phyloP scores from a whole-genome alignment of 2,113 vertebrate species.

The Dermatemys mawii region DNA sequence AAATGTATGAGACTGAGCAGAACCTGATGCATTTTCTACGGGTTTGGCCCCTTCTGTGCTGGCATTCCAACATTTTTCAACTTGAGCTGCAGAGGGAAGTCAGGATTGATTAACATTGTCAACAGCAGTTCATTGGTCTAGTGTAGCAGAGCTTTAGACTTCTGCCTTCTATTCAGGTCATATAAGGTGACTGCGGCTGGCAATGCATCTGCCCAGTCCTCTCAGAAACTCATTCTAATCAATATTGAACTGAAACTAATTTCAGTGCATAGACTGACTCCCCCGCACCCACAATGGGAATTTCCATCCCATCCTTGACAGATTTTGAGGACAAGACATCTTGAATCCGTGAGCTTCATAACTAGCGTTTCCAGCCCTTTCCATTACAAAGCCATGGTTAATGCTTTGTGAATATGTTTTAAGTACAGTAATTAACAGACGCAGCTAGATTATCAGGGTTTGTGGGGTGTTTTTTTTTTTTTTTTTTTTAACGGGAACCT shows the following conservation, averaged over 20 bases:
- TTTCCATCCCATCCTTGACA: neutral
- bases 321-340: neutral
- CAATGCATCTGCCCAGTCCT: neutral
- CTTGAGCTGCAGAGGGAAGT: neutral
- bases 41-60: neutral
- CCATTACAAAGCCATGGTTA: neutral
- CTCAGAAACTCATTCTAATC: slow-evolving; percentile 3
- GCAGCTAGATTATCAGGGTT: neutral
- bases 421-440: neutral
- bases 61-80: neutral
- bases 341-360: neutral
- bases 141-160: neutral
- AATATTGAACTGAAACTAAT: neutral
- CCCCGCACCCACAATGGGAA: neutral
- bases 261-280: neutral
- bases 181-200: neutral
- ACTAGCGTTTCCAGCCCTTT: neutral
- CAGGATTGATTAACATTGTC: accelerated
- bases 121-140: neutral
- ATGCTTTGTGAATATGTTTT: neutral
- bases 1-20: neutral
- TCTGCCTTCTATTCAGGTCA: neutral
- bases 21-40: neutral
- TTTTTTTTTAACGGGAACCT: neutral
- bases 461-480: no score